A percentile compares a stretch with the other conserved stretches of the same genome.
phyloP scores from a whole-genome alignment of 2,888 invertebrate genomes.

The Myopa testacea region DNA sequence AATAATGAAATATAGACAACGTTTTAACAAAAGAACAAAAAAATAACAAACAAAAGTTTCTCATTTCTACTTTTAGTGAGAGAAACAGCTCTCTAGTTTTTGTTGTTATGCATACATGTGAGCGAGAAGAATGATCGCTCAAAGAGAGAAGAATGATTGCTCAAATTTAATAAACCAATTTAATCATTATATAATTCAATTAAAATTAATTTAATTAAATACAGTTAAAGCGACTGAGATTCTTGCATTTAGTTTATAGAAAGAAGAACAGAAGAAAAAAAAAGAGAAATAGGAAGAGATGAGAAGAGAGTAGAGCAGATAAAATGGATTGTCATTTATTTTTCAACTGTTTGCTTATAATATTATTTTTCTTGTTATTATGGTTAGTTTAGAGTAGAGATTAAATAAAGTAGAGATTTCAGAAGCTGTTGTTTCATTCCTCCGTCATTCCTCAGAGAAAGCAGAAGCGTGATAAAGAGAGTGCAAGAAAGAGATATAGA shows the following conservation, averaged over 20 bases:
- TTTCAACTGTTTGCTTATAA: too few species aligned
- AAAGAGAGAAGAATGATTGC: background rate
- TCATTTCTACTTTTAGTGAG: background rate
- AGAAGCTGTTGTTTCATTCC: too few species aligned
- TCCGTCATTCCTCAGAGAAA: background rate
- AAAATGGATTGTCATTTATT: too few species aligned
- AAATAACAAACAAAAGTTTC: background rate
- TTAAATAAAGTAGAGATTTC: too few species aligned
- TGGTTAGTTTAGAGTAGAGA: too few species aligned
- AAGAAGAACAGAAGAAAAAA: background rate
- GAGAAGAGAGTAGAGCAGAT: background rate
- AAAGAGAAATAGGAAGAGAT: background rate
- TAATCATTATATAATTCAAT: background rate
- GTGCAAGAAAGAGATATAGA: background rate
- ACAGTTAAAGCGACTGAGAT: background rate
- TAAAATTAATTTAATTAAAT: background rate
- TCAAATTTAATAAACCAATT: background rate
- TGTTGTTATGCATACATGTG: background rate
- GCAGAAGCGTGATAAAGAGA: background rate
- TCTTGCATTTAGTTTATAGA: background rate
- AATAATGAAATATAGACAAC: background rate
- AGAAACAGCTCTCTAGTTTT: too few species aligned
- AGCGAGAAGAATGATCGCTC: background rate
- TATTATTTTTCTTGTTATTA: too few species aligned
- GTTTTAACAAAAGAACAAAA: background rate